These are phyloP conservation scores for Ctena decussata DNA, from an alignment of 2,888 invertebrate species.

Conservation along the genomic window DNA sequence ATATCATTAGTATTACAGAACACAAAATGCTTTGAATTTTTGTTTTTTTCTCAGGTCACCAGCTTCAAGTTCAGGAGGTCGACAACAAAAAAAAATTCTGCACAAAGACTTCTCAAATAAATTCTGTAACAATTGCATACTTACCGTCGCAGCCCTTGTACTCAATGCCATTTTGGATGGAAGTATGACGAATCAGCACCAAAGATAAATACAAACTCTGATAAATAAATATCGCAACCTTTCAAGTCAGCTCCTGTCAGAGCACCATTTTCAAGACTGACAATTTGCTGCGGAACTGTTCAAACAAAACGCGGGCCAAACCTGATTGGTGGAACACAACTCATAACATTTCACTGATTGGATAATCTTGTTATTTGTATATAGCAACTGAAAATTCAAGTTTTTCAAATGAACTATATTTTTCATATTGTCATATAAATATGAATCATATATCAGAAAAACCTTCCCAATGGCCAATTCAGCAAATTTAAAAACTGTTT, in stretches of 20 bases:
- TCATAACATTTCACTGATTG: constrained; percentile 75
- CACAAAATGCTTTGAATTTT: too few species aligned
- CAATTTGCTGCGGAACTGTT: constrained; percentile 70
- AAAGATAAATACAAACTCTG: constrained; percentile 14
- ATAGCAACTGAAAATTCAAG: constrained; percentile 58
- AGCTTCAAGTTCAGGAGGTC: too few species aligned
- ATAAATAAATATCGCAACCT: not conserved
- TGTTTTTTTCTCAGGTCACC: too few species aligned
- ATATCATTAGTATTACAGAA: too few species aligned
- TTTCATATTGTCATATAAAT: not conserved
- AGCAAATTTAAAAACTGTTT: too few species aligned
- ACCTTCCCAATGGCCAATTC: too few species aligned
- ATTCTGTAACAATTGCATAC: constrained; percentile 21
- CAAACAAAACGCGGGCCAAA: constrained; percentile 72
- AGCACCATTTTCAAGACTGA: constrained; percentile 67
- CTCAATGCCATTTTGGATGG: constrained; percentile 62
- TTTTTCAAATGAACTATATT: not conserved
- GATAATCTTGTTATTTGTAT: constrained; percentile 68
- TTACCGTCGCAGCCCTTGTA: constrained; percentile 73
- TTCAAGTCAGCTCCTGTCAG: constrained; percentile 15
- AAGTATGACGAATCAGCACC: not conserved
- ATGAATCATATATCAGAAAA: too few species aligned
- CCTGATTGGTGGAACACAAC: constrained; percentile 68
- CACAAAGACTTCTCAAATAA: too few species aligned
- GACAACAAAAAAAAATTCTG: too few species aligned